Evolutionary conservation across 2,888 invertebrate genomes (phyloP).

Genomic region (Fragum sueziense): DNA sequence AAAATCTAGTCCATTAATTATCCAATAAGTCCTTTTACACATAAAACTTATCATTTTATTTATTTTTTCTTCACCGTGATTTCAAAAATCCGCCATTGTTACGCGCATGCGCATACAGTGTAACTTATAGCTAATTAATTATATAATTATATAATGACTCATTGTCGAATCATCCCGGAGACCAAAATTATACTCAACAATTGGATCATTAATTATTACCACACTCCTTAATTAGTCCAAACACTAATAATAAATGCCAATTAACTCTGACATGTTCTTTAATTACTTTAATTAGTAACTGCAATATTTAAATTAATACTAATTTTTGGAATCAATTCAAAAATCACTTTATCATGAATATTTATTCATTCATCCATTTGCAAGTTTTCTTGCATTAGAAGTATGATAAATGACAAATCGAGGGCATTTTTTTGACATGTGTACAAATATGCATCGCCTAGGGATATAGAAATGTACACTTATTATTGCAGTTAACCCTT

Average conservation of each 20-base stretch:
- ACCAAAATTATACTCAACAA: not conserved
- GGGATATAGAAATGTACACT: not conserved
- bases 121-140: conserved; percentile 16
- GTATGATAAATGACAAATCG: not conserved
- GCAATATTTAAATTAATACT: not conserved
- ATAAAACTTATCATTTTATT: too few relatives aligned
- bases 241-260: conserved; percentile 10
- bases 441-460: conserved; percentile 5
- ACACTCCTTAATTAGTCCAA: conserved; percentile 18
- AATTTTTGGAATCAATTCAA: not conserved
- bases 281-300: not conserved
- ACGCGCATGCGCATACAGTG: too few relatives aligned
- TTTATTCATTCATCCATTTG: not conserved
- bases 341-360: not conserved
- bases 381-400: too few relatives aligned
- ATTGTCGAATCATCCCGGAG: not conserved
- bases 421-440: not conserved
- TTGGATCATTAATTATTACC: not conserved
- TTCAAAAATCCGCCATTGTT: too few relatives aligned
- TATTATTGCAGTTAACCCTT: not conserved
- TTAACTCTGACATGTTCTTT: not conserved
- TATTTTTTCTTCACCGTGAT: too few relatives aligned
- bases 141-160: conserved; percentile 9
- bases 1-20: too few relatives aligned
- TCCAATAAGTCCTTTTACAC: too few relatives aligned